These are phyloP conservation scores for Anniella stebbinsi DNA, from an alignment of 2,797 vertebrate genomes.

Conservation along the genomic window DNA sequence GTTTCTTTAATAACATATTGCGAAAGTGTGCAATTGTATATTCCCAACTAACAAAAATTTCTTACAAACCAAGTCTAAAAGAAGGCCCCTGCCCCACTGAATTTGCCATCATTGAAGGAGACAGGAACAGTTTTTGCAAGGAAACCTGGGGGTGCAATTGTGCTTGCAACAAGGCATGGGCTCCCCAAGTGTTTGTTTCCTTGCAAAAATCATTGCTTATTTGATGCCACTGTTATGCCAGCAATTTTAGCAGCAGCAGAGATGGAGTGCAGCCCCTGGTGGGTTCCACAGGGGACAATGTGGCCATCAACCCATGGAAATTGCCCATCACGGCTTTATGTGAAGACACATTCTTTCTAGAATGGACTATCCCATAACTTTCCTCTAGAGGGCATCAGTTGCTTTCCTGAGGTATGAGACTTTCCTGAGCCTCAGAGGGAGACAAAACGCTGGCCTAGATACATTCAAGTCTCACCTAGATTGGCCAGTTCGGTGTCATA, in stretches of 20 bases:
- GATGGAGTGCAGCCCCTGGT: no score
- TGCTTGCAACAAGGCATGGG: no score
- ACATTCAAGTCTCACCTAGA: conserved; percentile 2
- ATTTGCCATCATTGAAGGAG: not conserved
- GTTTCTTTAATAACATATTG: not conserved
- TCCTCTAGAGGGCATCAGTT: conserved; percentile 32
- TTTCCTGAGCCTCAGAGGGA: not conserved
- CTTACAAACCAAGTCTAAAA: not conserved
- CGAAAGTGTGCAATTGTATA: not conserved
- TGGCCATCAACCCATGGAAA: no score
- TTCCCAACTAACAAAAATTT: not conserved
- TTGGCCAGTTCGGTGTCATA: not conserved
- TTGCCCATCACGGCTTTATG: not conserved
- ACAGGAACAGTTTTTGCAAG: no score
- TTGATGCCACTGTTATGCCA: no score
- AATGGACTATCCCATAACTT: not conserved
- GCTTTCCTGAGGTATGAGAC: not conserved
- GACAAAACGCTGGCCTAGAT: conserved; percentile 24
- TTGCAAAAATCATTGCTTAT: no score
- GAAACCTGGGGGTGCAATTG: no score
- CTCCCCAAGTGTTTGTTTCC: no score
- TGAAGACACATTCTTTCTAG: not conserved
- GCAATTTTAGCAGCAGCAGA: no score
- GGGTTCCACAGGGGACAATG: no score
- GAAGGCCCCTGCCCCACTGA: no score